Evolutionary conservation across 1,140 invertebrate species (phyloP).

Genomic region (Hyles euphorbiae): DNA sequence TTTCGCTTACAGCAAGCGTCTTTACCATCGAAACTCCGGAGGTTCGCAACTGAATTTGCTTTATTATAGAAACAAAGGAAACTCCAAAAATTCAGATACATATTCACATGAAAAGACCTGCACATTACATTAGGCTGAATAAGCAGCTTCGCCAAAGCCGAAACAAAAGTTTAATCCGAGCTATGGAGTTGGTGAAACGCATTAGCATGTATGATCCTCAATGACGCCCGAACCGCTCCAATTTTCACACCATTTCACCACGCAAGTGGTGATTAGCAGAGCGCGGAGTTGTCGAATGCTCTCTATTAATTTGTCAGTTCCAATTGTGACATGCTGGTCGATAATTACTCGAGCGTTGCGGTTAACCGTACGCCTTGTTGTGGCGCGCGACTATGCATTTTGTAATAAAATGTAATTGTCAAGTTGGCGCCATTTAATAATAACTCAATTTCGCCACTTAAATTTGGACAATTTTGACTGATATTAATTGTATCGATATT

Average conservation of each 20-base stretch:
- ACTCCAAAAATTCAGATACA: no score
- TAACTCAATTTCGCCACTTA: background rate
- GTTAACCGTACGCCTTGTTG: slow-evolving; percentile 19
- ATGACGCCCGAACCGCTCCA: slow-evolving; percentile 3
- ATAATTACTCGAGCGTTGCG: slow-evolving; percentile 26
- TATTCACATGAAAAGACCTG: no score
- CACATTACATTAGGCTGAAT: no score
- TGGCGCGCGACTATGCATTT: slow-evolving; percentile 2
- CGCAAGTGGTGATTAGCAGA: slow-evolving; percentile 41
- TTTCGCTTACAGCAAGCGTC: no score
- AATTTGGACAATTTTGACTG: no score
- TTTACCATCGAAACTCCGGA: no score
- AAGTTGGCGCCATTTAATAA: background rate
- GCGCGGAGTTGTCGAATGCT: slow-evolving; percentile 26
- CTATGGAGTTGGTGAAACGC: no score
- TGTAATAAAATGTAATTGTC: slow-evolving; percentile 8
- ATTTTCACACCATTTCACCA: slow-evolving; percentile 33
- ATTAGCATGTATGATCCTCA: background rate
- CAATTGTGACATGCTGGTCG: slow-evolving; percentile 30
- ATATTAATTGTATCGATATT: no score
- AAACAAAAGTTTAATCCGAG: no score
- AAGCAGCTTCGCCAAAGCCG: no score
- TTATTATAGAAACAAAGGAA: no score
- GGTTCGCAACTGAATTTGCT: no score
- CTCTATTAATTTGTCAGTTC: slow-evolving; percentile 44